Percentiles rank a stretch among this genome's conserved stretches.
These are phyloP conservation scores for Drepana falcataria DNA, from an alignment of 2,888 invertebrate genomes.

Conservation along the genomic window DNA sequence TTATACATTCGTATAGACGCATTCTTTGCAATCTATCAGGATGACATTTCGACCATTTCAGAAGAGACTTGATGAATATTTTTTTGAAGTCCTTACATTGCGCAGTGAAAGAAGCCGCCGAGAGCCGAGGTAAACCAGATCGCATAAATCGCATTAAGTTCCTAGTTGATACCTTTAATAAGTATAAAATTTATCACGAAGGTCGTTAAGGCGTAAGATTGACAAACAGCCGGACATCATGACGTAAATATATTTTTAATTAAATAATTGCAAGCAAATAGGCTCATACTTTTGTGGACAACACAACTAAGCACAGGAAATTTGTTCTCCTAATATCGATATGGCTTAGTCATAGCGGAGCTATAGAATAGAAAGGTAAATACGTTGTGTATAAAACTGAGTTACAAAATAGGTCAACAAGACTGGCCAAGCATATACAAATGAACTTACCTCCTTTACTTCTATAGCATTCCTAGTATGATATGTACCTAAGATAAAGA, in stretches of 20 bases:
- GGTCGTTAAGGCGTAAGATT: conserved; percentile 7
- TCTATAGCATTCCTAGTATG: too few species aligned
- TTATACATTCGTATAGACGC: too few species aligned
- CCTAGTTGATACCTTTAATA: conserved; percentile 21
- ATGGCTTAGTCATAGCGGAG: not conserved
- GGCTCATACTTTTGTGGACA: too few species aligned
- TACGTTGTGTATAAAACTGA: too few species aligned
- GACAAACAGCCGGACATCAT: conserved; percentile 7
- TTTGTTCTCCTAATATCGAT: too few species aligned
- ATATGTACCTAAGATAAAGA: too few species aligned
- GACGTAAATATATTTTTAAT: not conserved
- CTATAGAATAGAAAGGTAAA: not conserved
- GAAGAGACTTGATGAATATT: conserved; percentile 9
- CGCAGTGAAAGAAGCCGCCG: conserved; percentile 21
- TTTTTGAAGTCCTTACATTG: conserved; percentile 1
- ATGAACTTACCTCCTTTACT: too few species aligned
- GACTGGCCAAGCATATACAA: too few species aligned
- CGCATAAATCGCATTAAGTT: conserved; percentile 15
- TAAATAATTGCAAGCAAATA: not conserved
- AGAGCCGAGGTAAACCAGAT: conserved; percentile 25
- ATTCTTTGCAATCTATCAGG: too few species aligned
- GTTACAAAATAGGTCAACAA: too few species aligned
- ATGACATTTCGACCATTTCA: not conserved
- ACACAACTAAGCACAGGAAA: too few species aligned
- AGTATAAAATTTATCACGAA: conserved; percentile 24